Base-by-base conservation (phyloP, 2,888 invertebrate species). In the Sesamia inferens region DNA sequence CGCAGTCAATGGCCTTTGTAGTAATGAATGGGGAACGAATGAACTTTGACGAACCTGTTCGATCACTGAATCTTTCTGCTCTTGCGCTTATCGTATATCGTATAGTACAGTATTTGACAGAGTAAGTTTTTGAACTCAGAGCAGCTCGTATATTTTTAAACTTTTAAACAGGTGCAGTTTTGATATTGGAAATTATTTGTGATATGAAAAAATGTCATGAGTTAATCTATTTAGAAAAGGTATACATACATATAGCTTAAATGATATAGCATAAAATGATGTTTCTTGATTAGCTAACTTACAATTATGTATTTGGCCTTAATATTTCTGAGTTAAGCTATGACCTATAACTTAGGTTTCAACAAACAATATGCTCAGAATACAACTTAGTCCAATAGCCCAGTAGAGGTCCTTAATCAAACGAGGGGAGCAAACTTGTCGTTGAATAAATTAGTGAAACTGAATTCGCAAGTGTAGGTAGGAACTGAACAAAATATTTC, bases 1-100 rank as follows among this genome's bases (percentile, higher is more conserved):
- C 58, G 71, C 75, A 92, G 94, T 94, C 94, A 94, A 94, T 90
- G 94, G 92, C 92, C 92, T 91, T 87, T 89, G 85, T 87, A 89
- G 84, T 90, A 91, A 91, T 93, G 92, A 94, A 94, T 94, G 93
- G 78, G 87, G 89, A 88, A 87, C 84, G 87, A 88, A 87, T 89
- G 90, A 91, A 91, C 90, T 90, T 88, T 87, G 89, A 88, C 88
- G 90, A 93, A 94, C 93, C 89, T 90, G 92, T 91, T 91, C 90
- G 83, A 88, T 86, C 88, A 81, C 58, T 82, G 76, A 76, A 39
- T 7, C 39, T 76, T 73, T 71, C 62, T 87, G 84, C 86, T 83
- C 79, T 82, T 80, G 87, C 87, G 86, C 88, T 82, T 66, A 63
- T 65, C 75, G 54, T 74, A 51, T 73, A 68, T 76, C 3, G 31